Conservation (phyloP, 1,140 invertebrate species). For the Laodelphax striatellus region DNA sequence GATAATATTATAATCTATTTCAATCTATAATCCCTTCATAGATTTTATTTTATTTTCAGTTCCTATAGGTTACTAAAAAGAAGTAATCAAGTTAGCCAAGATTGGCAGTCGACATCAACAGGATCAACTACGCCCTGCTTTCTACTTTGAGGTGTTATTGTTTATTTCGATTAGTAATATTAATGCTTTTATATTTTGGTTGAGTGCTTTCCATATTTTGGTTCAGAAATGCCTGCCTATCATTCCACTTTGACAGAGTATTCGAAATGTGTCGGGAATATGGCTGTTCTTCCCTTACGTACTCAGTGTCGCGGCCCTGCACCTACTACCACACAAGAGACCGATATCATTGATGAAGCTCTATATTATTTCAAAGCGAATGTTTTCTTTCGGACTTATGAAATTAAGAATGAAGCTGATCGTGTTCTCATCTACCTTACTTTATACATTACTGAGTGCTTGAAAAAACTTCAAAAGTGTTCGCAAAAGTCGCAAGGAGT, state of each 20-base stretch:
- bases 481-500: conserved; percentile 76
- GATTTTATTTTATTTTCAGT: too few relatives aligned
- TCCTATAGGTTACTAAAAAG: too few relatives aligned
- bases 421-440: conserved; percentile 95
- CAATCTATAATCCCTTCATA: too few relatives aligned
- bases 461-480: conserved; percentile 90
- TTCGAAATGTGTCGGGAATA: conserved; percentile 73
- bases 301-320: conserved; percentile 85
- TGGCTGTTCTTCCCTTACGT: conserved; percentile 78
- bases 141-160: too few relatives aligned
- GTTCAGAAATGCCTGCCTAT: conserved; percentile 49
- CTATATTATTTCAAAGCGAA: conserved; percentile 97
- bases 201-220: too few relatives aligned
- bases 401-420: conserved; percentile 95
- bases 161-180: too few relatives aligned
- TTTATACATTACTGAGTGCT: conserved; percentile 96
- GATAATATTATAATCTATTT: too few relatives aligned
- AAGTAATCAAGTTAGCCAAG: too few relatives aligned
- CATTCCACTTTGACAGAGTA: conserved; percentile 78
- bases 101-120: too few relatives aligned
- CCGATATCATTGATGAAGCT: conserved; percentile 96
- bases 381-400: conserved; percentile 97
- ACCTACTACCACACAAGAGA: conserved; percentile 51
- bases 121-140: too few relatives aligned
- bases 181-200: too few relatives aligned